These are phyloP conservation scores for Chlamydotis undulata DNA, from an alignment of 2,113 vertebrate genomes.

Conservation along the genomic window DNA sequence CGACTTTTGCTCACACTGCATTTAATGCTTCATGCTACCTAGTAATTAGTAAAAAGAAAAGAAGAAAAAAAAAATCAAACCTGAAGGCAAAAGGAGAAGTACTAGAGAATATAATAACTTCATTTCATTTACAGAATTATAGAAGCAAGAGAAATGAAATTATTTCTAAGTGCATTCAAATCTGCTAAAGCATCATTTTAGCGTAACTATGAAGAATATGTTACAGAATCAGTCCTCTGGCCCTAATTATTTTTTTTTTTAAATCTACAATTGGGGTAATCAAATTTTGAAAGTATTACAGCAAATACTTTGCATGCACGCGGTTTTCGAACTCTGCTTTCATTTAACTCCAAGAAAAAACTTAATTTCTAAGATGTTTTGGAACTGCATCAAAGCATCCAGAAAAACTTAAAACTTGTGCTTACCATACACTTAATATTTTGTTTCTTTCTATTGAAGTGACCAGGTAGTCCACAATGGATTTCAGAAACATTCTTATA, in stretches of 20 bases:
- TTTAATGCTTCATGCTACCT: not conserved
- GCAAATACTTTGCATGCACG: not conserved
- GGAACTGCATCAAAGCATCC: not conserved
- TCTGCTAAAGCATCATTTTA: not conserved
- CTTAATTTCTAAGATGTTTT: not conserved
- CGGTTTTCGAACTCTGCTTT: not conserved
- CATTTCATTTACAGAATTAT: not conserved
- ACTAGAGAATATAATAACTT: not conserved
- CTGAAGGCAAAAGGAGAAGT: not conserved
- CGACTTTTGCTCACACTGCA: not conserved
- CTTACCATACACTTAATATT: not conserved
- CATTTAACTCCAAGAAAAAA: not conserved
- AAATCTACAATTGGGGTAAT: fast-evolving
- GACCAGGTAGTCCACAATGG: not conserved
- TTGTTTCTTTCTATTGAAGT: not conserved
- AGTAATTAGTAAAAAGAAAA: not conserved
- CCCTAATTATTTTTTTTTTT: no score
- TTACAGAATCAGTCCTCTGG: not conserved
- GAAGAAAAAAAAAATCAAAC: not conserved
- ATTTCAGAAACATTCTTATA: not conserved
- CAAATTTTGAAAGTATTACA: not conserved
- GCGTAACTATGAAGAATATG: not conserved
- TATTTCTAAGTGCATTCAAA: not conserved
- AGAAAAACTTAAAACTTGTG: not conserved
- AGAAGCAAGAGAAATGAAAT: not conserved